Conservation (phyloP, 2,888 invertebrate genomes). For the Ischnus inquisitorius region DNA sequence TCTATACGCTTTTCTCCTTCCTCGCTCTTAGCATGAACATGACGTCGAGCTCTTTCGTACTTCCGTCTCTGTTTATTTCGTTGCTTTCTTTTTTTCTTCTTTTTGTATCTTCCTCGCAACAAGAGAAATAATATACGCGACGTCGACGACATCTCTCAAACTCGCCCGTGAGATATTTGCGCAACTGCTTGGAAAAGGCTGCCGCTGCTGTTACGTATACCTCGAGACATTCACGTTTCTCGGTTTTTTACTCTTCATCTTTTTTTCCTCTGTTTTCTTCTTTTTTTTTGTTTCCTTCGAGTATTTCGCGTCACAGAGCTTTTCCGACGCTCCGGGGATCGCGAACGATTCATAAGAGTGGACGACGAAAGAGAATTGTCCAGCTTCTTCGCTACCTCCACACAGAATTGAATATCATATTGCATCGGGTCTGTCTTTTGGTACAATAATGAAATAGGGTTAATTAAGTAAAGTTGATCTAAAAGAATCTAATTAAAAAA, state of each 20-base stretch:
- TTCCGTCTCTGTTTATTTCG: neutral
- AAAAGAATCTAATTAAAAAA: no score
- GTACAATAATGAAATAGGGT: no score
- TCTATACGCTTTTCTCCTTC: neutral
- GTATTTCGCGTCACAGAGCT: constrained; percentile 8
- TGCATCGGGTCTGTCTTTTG: neutral
- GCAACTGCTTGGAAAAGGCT: constrained; percentile 25
- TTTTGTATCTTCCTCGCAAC: constrained; percentile 3
- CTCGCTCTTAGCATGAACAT: neutral
- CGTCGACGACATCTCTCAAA: constrained; percentile 55
- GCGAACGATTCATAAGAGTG: neutral
- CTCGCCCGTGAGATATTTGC: constrained; percentile 63
- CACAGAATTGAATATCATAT: neutral
- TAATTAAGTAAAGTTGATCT: no score
- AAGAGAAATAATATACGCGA: constrained; percentile 50
- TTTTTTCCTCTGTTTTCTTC: neutral
- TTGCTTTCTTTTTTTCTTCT: constrained; percentile 16
- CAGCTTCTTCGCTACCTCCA: neutral
- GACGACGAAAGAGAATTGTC: neutral
- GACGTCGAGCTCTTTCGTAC: neutral
- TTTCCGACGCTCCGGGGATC: neutral
- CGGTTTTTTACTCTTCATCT: constrained; percentile 1
- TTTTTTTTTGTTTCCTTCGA: neutral
- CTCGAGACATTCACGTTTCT: constrained; percentile 3
- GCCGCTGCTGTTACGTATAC: neutral